Conservation (phyloP, 2,888 invertebrate genomes). For the Andricus quercusramuli region DNA sequence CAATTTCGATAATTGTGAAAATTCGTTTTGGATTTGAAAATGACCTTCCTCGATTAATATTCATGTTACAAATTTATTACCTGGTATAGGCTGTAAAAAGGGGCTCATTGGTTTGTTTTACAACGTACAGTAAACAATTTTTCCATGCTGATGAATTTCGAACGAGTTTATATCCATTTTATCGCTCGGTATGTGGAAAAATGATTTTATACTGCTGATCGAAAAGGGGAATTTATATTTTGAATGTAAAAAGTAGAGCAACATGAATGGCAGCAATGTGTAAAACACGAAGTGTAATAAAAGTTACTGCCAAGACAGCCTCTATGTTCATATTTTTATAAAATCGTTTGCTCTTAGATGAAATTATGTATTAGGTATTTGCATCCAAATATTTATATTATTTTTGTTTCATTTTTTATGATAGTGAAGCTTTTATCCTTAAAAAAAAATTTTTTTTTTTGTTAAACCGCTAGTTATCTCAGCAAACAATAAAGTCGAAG, state of each 20-base stretch:
- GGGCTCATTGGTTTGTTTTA: background rate
- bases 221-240: background rate
- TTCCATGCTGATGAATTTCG: background rate
- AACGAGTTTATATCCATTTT: background rate
- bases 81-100: background rate
- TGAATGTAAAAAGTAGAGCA: background rate
- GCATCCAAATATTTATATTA: background rate
- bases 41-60: no score
- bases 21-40: no score
- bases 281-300: background rate
- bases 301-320: no score
- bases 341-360: background rate
- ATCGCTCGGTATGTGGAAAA: background rate
- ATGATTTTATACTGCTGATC: background rate
- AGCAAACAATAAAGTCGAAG: no score
- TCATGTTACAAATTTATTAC: background rate
- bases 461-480: no score
- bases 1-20: no score
- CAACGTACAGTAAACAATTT: background rate
- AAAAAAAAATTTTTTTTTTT: background rate
- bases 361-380: background rate
- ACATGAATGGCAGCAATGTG: background rate
- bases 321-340: background rate
- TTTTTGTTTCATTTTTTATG: background rate
- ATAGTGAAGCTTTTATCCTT: background rate